phyloP scores from a whole-genome alignment of 2,113 vertebrate genomes.

The Gorsachius goisagi region DNA sequence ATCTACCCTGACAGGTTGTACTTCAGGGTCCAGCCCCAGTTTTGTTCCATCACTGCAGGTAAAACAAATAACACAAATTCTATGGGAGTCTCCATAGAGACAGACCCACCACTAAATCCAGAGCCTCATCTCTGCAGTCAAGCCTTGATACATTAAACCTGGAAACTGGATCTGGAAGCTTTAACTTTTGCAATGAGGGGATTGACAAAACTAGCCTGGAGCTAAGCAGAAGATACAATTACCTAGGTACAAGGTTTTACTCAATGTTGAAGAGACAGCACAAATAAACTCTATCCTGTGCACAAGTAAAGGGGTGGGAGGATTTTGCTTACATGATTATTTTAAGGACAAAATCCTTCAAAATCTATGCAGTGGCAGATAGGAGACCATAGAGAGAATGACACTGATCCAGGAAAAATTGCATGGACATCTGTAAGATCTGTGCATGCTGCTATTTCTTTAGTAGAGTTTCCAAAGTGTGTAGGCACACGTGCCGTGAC shows the following conservation, averaged over 20 bases:
- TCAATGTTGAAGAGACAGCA: background rate
- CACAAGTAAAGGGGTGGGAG: background rate
- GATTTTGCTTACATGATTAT: background rate
- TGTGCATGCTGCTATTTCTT: background rate
- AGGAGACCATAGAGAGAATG: background rate
- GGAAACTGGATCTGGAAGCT: background rate
- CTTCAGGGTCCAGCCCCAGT: background rate
- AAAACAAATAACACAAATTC: background rate
- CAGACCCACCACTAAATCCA: background rate
- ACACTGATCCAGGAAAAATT: background rate
- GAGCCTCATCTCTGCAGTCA: background rate
- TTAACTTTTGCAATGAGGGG: background rate
- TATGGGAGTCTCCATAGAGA: no score
- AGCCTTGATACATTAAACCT: background rate
- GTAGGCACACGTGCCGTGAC: background rate
- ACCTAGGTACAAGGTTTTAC: background rate
- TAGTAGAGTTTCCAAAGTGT: background rate
- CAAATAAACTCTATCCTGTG: background rate
- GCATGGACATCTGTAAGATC: background rate
- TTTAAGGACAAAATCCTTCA: background rate
- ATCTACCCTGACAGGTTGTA: background rate
- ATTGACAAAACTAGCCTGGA: background rate
- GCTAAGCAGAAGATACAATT: background rate
- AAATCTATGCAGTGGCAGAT: background rate
- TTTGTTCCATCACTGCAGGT: background rate